Conservation (phyloP, 2,797 vertebrate genomes). For the Sebastes hubbsi region DNA sequence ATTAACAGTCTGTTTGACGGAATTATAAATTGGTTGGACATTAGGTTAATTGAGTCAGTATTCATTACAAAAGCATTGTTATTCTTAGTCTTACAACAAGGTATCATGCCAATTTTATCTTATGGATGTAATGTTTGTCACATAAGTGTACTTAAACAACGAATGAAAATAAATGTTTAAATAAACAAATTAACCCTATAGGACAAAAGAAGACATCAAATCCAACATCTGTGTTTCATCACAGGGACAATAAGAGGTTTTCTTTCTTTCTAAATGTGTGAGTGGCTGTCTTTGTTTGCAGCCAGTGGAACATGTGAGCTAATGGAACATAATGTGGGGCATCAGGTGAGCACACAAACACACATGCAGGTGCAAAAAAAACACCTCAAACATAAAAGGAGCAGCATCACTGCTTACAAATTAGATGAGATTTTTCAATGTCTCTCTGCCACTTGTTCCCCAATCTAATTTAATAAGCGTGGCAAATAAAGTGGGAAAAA, state of each 20-base stretch:
- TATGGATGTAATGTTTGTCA: too few relatives aligned
- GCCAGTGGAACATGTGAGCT: slow-evolving; percentile 31
- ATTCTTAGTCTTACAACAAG: too few relatives aligned
- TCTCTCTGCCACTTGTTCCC: not conserved
- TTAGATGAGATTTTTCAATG: not conserved
- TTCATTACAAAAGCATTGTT: too few relatives aligned
- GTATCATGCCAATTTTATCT: too few relatives aligned
- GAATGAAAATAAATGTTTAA: too few relatives aligned
- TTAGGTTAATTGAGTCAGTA: too few relatives aligned
- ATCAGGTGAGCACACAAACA: slow-evolving; percentile 15
- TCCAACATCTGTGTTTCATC: slow-evolving; percentile 4
- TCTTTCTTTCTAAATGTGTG: not conserved
- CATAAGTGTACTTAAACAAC: too few relatives aligned
- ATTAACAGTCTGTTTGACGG: too few relatives aligned
- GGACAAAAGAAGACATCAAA: not conserved
- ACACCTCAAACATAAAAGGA: slow-evolving; percentile 9
- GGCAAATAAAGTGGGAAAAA: not conserved
- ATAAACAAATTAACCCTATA: not conserved
- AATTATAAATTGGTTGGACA: too few relatives aligned
- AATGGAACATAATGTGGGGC: slow-evolving; percentile 39
- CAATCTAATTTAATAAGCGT: not conserved
- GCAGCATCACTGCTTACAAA: not conserved
- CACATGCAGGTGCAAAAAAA: slow-evolving; percentile 40
- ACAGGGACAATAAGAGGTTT: not conserved
- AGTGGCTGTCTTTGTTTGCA: not conserved